These are phyloP conservation scores for Lates calcarifer DNA, from an alignment of 2,113 vertebrate genomes.

Conservation along the genomic window DNA sequence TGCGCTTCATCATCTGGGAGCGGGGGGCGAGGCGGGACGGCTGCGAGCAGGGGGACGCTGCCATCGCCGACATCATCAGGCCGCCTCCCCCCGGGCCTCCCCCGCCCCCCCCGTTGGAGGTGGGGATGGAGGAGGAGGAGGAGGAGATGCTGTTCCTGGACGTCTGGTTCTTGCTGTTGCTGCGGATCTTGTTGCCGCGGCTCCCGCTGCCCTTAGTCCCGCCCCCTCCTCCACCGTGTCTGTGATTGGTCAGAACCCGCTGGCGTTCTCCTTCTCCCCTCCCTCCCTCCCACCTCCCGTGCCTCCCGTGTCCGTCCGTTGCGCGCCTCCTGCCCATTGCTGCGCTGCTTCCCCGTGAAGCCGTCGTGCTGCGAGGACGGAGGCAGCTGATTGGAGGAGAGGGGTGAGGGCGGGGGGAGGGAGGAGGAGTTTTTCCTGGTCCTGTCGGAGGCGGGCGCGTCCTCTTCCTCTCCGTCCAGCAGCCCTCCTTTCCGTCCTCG, in stretches of 20 bases:
- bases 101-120: constrained; percentile 75
- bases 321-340: constrained; percentile 83
- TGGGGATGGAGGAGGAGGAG: constrained; percentile 65
- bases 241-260: constrained; percentile 78
- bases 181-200: constrained; percentile 78
- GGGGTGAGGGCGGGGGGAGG: constrained; percentile 79
- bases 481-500: constrained; percentile 68
- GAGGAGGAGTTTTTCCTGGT: constrained; percentile 73
- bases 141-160: constrained; percentile 47
- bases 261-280: constrained; percentile 83
- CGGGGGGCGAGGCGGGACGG: constrained; percentile 79
- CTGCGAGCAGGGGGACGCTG: constrained; percentile 73
- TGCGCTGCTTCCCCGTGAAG: constrained; percentile 76
- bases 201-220: constrained; percentile 67
- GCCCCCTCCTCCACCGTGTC: constrained; percentile 70
- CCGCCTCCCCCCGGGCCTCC: constrained; percentile 43
- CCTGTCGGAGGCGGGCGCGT: constrained; percentile 59
- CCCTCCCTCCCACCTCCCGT: constrained; percentile 55
- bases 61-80: constrained; percentile 67
- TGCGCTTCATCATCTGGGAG: constrained; percentile 88
- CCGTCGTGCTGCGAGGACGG: constrained; percentile 67
- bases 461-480: constrained; percentile 77
- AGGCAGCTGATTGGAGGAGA: constrained; percentile 83
- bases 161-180: constrained; percentile 67
- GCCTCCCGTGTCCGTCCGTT: constrained; percentile 81